phyloP scores from a whole-genome alignment of 1,140 invertebrate species.

The Plectrocnemia conspersa region DNA sequence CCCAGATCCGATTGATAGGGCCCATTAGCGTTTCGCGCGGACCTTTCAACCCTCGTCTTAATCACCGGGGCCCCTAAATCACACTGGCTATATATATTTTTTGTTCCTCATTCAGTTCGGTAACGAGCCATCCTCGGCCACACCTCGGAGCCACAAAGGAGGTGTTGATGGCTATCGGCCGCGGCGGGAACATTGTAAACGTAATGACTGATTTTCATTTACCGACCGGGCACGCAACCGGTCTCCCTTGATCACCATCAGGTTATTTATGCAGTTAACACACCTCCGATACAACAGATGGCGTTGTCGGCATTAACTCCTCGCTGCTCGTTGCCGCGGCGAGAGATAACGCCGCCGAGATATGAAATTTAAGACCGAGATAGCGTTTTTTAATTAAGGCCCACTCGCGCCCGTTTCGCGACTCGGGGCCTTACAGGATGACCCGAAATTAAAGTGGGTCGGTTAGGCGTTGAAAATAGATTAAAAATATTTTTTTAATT shows the following conservation, averaged over 20 bases:
- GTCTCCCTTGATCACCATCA: constrained; percentile 5
- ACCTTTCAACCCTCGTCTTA: neutral
- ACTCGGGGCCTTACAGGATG: neutral
- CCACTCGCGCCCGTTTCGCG: constrained; percentile 1
- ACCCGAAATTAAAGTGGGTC: too few relatives aligned
- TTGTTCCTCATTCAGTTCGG: neutral
- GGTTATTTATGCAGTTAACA: constrained; percentile 10
- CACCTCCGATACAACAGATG: constrained; percentile 7
- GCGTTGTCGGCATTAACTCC: constrained; percentile 5
- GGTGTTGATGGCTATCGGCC: constrained; percentile 9
- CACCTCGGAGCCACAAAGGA: constrained; percentile 6
- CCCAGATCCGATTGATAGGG: too few relatives aligned
- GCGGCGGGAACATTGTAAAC: constrained; percentile 9
- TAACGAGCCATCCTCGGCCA: neutral
- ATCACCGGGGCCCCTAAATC: neutral
- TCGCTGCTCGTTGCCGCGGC: neutral
- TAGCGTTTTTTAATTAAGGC: constrained; percentile 7
- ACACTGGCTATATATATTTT: too few relatives aligned
- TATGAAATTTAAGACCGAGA: constrained; percentile 3
- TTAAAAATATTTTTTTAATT: too few relatives aligned
- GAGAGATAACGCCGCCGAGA: constrained; percentile 3
- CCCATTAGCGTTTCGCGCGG: too few relatives aligned
- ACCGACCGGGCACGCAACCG: constrained; percentile 6
- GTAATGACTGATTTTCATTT: constrained; percentile 12
- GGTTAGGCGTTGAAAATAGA: too few relatives aligned